A percentile compares a stretch with the other conserved stretches of the same genome.
phyloP scores from a whole-genome alignment of 2,113 vertebrate genomes.

The Stigmatopora argus region DNA sequence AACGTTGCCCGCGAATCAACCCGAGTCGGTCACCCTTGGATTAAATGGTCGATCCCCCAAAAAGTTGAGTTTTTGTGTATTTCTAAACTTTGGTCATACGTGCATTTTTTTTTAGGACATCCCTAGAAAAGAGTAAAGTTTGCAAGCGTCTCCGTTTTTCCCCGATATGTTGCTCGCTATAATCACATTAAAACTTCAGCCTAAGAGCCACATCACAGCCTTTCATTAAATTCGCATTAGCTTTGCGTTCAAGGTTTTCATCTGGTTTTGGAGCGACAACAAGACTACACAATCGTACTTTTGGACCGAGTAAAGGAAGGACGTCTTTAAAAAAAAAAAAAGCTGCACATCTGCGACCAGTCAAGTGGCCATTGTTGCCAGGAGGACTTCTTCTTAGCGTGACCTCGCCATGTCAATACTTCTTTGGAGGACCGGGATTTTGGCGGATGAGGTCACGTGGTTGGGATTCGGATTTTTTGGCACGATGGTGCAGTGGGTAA shows the following conservation, averaged over 20 bases:
- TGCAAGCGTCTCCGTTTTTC: constrained; percentile 37
- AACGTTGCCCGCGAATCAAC: too few relatives aligned
- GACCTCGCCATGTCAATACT: constrained; percentile 18
- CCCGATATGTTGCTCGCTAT: constrained; percentile 30
- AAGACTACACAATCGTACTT: constrained; percentile 8
- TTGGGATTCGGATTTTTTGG: constrained; percentile 1
- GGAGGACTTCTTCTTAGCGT: neutral
- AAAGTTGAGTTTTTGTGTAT: too few relatives aligned
- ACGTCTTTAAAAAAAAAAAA: neutral
- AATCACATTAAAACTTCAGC: constrained; percentile 54
- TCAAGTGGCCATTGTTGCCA: constrained; percentile 9
- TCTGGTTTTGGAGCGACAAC: constrained; percentile 25
- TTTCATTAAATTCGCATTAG: constrained; percentile 71
- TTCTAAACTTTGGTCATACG: too few relatives aligned
- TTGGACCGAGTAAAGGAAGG: constrained; percentile 5
- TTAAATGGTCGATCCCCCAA: too few relatives aligned
- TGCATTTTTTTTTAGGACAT: neutral
- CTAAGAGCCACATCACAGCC: constrained; percentile 58
- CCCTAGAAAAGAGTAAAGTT: neutral
- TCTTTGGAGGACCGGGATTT: constrained; percentile 49
- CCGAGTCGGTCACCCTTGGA: too few relatives aligned
- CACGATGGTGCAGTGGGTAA: constrained; percentile 28
- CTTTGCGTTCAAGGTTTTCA: constrained; percentile 51
- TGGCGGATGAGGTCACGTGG: constrained; percentile 46
- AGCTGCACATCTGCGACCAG: neutral